These are phyloP conservation scores for Tachycineta bicolor DNA, from an alignment of 2,113 vertebrate genomes.

Conservation along the genomic window DNA sequence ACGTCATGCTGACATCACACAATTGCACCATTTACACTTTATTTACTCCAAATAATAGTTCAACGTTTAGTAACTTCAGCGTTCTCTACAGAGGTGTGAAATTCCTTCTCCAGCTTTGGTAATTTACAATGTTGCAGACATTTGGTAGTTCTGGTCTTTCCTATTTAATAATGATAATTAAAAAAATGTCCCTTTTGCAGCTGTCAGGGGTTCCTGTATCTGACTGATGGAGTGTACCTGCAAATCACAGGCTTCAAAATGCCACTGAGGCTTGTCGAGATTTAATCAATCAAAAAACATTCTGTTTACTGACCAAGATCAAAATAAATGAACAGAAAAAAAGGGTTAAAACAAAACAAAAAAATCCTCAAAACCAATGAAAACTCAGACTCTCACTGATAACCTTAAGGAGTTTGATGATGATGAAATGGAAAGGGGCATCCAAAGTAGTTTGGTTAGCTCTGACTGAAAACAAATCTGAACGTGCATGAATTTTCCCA, in stretches of 20 bases:
- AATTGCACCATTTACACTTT: constrained; percentile 80
- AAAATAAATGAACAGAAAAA: constrained; percentile 31
- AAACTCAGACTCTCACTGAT: constrained; percentile 49
- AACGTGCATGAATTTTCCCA: constrained; percentile 84
- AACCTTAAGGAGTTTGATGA: constrained; percentile 46
- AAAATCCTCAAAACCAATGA: not conserved
- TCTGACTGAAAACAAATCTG: constrained; percentile 80
- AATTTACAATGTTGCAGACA: constrained; percentile 62
- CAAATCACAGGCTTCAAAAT: constrained; percentile 50
- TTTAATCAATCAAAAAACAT: constrained; percentile 22
- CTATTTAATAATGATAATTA: constrained; percentile 10
- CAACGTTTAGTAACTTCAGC: constrained; percentile 72
- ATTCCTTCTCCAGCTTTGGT: constrained; percentile 72
- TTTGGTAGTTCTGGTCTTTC: constrained; percentile 60
- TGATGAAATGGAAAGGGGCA: constrained; percentile 31
- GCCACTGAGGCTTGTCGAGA: constrained; percentile 5
- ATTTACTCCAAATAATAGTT: constrained; percentile 73
- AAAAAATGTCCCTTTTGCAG: constrained; percentile 54
- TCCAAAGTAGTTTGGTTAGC: constrained; percentile 80
- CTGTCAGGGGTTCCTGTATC: constrained; percentile 42
- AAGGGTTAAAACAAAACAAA: not conserved
- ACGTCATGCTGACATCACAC: constrained; percentile 82
- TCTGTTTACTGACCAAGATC: constrained; percentile 48
- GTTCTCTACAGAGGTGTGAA: constrained; percentile 73
- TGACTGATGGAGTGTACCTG: constrained; percentile 57